Base-by-base conservation (phyloP, 2,888 invertebrate genomes). In the Belgica antarctica region DNA sequence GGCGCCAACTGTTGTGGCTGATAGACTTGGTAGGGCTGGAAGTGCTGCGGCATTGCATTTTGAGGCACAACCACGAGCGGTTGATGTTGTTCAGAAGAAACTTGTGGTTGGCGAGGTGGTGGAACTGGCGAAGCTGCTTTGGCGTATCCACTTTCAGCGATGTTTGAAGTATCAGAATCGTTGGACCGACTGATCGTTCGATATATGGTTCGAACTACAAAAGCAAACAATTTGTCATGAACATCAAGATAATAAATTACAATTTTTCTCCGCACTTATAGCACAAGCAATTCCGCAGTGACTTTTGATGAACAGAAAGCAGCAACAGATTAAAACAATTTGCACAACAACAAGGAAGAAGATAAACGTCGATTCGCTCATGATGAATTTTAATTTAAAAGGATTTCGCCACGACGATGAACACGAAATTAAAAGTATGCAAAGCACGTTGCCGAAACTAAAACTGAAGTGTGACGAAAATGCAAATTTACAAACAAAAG, bases 311-410 rank as follows among this genome's bases (percentile, higher is more conserved):
- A 52, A 17, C 17, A 12, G 22, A 19, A 52, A 7, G 12, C 52
- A 52, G 52, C 52, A 52, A 52, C 52, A 52, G 52, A 52, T 22
- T 22, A 52, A 5, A 1, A 52, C 22, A 4, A 52, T 7, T 52
- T 52, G 52, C 17, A 52, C 22, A 7, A 22, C 22, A 52, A 7
- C 7, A 2, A 52, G 22, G 8, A 52, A 52, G 7, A 52, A 5
- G 3, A 52, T 10, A 17, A n/a, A n/a, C n/a, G 52, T n/a, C 7
- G 7, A 17, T 22, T 52, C 52, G 2, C 5, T 22, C 52, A 52
- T 52, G 7, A 17, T 22, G n/a, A n/a, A n/a, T n/a, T n/a, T n/a
- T n/a, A n/a, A n/a, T n/a, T n/a, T n/a, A n/a, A n/a, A n/a, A n/a
- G n/a, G n/a, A n/a, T n/a, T n/a, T n/a, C n/a, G n/a, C n/a, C n/a